phyloP scores from a whole-genome alignment of 2,113 vertebrate species.

The Fregetta grallaria region DNA sequence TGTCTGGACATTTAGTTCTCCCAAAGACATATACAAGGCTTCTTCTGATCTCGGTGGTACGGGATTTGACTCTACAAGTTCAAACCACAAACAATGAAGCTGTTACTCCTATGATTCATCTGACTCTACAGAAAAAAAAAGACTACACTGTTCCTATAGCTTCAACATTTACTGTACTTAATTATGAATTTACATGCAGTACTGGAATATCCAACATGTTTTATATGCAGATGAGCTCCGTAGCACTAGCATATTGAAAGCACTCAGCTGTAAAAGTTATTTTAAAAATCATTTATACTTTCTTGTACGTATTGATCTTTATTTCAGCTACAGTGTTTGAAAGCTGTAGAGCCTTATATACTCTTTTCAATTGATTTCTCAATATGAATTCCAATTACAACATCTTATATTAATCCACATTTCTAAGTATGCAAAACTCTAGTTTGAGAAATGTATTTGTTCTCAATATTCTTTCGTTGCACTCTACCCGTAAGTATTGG shows the following conservation, averaged over 20 bases:
- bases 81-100: conserved; percentile 8
- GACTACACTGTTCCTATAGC: not conserved
- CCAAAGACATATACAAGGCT: not conserved
- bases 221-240: not conserved
- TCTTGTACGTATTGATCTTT: not conserved
- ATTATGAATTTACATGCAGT: not conserved
- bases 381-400: not conserved
- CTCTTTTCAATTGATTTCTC: not conserved
- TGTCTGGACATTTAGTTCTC: not conserved
- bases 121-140: not conserved
- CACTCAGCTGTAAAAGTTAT: not conserved
- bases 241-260: not conserved
- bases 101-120: not conserved
- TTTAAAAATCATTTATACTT: not conserved
- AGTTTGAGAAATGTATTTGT: not conserved
- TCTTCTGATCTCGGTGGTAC: not conserved
- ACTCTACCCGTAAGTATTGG: not conserved
- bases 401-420: not conserved
- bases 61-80: not conserved
- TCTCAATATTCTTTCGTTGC: not conserved
- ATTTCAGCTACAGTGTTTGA: not conserved
- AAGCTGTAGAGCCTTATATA: not conserved
- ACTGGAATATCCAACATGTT: not conserved
- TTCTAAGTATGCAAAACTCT: not conserved
- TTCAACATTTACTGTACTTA: not conserved